These are phyloP conservation scores for Australoheros facetus DNA, from an alignment of 2,797 vertebrate genomes.

Conservation along the genomic window DNA sequence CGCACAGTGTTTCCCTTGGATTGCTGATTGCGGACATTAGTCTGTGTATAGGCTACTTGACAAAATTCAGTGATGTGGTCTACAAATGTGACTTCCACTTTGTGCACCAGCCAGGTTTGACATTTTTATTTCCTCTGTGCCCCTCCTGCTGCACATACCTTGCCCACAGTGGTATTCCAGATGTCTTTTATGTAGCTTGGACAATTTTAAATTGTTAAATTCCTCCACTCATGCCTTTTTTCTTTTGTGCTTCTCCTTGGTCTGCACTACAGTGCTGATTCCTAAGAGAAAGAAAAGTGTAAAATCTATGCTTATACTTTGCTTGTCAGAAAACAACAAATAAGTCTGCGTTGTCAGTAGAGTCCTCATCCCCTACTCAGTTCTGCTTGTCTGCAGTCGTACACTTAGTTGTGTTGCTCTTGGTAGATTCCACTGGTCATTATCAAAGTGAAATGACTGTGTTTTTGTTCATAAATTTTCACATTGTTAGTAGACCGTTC, in stretches of 20 bases:
- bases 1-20: background rate
- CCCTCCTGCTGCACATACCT: background rate
- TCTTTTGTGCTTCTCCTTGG: background rate
- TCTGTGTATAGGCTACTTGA: background rate
- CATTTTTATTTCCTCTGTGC: background rate
- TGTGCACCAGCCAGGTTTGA: background rate
- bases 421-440: background rate
- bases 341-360: background rate
- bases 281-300: background rate
- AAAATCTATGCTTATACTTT: background rate
- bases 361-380: background rate
- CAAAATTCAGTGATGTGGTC: background rate
- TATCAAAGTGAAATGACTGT: background rate
- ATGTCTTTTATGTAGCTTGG: background rate
- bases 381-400: background rate
- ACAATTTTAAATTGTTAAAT: background rate
- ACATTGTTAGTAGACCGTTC: background rate
- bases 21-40: no score
- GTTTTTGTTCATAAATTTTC: slow-evolving; percentile 14
- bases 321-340: background rate
- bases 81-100: background rate
- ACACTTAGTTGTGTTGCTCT: background rate
- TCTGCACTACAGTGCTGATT: background rate
- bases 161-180: background rate
- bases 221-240: background rate